Evolutionary conservation across 2,888 invertebrate genomes (phyloP).

Genomic region (Tethea ocularis): DNA sequence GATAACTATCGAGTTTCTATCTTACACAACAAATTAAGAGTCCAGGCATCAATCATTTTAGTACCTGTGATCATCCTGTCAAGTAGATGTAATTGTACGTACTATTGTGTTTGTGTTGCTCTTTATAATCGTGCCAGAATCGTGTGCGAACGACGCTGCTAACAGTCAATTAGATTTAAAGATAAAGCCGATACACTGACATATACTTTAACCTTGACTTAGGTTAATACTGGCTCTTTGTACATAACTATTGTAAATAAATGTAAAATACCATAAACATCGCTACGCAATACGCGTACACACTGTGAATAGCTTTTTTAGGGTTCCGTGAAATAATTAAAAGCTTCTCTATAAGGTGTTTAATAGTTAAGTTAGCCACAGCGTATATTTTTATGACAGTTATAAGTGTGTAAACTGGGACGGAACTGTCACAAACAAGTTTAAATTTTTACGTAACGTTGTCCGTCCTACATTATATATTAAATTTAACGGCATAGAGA

Average conservation of each 20-base stretch:
- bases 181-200: constrained; percentile 12
- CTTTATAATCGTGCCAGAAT: constrained; percentile 33
- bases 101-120: constrained; percentile 43
- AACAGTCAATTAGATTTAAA: constrained; percentile 11
- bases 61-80: constrained; percentile 37
- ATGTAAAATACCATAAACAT: constrained; percentile 38
- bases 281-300: constrained; percentile 46
- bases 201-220: constrained; percentile 33
- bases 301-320: constrained; percentile 53
- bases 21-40: constrained; percentile 19
- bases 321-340: background rate
- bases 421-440: background rate
- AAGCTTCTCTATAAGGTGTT: background rate
- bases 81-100: constrained; percentile 32
- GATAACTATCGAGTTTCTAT: constrained; percentile 9
- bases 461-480: background rate
- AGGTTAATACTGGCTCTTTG: constrained; percentile 36
- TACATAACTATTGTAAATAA: constrained; percentile 45
- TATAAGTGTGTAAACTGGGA: background rate
- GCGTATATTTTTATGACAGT: background rate
- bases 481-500: no score
- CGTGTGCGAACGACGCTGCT: constrained; percentile 21
- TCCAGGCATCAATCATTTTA: constrained; percentile 26
- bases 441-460: background rate
- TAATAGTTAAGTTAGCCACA: no score